Evolutionary conservation across 2,888 invertebrate species (phyloP).

Genomic region (Sympetrum striolatum): DNA sequence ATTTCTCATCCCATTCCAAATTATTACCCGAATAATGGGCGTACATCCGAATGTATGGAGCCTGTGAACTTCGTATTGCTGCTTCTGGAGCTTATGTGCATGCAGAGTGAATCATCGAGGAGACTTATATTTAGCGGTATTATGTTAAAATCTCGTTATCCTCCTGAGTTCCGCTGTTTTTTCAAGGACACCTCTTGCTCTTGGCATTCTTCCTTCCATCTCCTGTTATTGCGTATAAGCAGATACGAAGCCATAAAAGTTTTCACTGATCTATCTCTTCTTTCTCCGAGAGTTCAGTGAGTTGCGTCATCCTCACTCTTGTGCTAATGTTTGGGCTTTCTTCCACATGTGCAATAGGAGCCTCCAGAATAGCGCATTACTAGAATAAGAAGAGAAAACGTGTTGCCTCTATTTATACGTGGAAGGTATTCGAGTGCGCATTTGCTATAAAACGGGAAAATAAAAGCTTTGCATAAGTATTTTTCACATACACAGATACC

Average conservation of each 20-base stretch:
- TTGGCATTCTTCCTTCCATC: not conserved
- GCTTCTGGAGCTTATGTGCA: not conserved
- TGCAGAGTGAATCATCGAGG: not conserved
- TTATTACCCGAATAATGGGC: too few relatives aligned
- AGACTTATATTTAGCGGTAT: not conserved
- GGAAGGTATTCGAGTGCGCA: too few relatives aligned
- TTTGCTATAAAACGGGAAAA: too few relatives aligned
- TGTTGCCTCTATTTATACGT: too few relatives aligned
- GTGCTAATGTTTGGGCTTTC: not conserved
- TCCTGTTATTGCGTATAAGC: not conserved
- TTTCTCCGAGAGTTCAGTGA: not conserved
- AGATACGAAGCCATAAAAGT: not conserved
- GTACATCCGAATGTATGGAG: too few relatives aligned
- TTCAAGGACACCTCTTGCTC: not conserved
- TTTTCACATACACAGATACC: too few relatives aligned
- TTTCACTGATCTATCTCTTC: not conserved
- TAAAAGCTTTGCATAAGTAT: too few relatives aligned
- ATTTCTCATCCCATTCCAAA: too few relatives aligned
- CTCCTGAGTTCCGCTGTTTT: not conserved
- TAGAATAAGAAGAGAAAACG: too few relatives aligned
- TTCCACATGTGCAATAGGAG: not conserved
- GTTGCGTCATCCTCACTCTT: not conserved
- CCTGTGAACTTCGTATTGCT: too few relatives aligned
- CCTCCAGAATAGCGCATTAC: too few relatives aligned
- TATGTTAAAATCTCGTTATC: not conserved